Base-by-base conservation (phyloP, 2,113 vertebrate genomes). In the Tychaedon coryphoeus region DNA sequence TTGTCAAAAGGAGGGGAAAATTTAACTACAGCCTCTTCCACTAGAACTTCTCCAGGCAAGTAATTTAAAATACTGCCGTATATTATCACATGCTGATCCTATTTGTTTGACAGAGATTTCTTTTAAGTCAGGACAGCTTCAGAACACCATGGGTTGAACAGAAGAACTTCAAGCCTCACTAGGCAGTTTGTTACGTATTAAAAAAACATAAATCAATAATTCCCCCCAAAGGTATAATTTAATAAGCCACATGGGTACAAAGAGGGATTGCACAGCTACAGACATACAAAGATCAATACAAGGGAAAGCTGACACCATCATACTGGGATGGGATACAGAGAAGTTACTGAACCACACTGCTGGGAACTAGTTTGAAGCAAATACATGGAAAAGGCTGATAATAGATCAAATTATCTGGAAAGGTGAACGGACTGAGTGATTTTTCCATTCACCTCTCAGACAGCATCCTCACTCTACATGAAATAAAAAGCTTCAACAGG, bases 91-190 rank as follows among this genome's bases (percentile, higher is more conserved):
- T 15, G 14, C 25, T 48, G 34, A 65, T 36, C 75, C 38, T 69
- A 11, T 78, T 78, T 92, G 66, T 81, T 71, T 85, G 71, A 72
- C 50, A 69, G 23, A 9, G 38, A 82, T 72, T 85, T 90, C 77
- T 72, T 15, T 42, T 77, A 74, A 74, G 33, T 78, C 48, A 34
- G 43, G 40, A 82, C 45, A 82, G 54, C n/a, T 76, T 61, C 58
- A 72, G n/a, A 82, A 72, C 40, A 75, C 22, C 15, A 33, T 0
- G 0, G 17, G 40, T 11, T 4, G 1, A 71, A 87, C 10, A 4
- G 26, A 82, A 94, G 62, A 94, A 90, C 73, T 76, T 86, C 65
- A 94, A 90, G 82, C 56, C 56, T 76, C 58, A 54, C 34, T 48
- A 88, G 54, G 38, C 78, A 79, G n/a, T n/a, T 51, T 0, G 1